Conservation (phyloP, 2,113 vertebrate species). For the Hylia prasina region DNA sequence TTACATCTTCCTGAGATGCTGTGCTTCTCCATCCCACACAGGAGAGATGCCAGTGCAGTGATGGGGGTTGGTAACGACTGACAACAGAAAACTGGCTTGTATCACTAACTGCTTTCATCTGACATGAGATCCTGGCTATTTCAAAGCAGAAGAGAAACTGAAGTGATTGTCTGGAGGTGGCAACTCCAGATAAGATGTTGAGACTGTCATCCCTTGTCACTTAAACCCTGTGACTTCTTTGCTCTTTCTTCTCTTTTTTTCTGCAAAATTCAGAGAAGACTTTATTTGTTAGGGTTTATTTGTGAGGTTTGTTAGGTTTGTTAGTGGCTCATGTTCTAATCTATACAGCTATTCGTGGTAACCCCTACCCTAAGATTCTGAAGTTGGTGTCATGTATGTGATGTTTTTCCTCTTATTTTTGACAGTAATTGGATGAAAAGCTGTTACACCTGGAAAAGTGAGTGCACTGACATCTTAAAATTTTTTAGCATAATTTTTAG, state of each 20-base stretch:
- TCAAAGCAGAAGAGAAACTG: neutral
- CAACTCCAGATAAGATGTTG: neutral
- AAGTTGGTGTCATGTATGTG: neutral
- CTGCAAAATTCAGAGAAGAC: neutral
- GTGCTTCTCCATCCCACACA: neutral
- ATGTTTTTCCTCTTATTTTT: neutral
- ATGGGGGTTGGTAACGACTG: neutral
- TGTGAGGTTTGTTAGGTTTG: neutral
- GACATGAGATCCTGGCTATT: neutral
- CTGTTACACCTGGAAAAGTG: neutral
- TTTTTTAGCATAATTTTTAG: neutral
- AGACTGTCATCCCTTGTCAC: neutral
- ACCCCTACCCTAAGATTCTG: neutral
- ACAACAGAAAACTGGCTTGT: neutral
- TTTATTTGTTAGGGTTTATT: neutral
- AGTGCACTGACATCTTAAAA: neutral
- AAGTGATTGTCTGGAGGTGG: neutral
- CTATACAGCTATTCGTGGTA: neutral
- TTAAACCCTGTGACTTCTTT: neutral
- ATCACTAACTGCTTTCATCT: neutral
- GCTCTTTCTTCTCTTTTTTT: neutral
- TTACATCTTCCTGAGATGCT: neutral
- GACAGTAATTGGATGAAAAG: slow-evolving; percentile 14
- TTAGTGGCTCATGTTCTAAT: neutral
- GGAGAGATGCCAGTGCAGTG: neutral